These are phyloP conservation scores for Eumacrocentrus americanus DNA, from an alignment of 2,888 invertebrate genomes.

Conservation along the genomic window DNA sequence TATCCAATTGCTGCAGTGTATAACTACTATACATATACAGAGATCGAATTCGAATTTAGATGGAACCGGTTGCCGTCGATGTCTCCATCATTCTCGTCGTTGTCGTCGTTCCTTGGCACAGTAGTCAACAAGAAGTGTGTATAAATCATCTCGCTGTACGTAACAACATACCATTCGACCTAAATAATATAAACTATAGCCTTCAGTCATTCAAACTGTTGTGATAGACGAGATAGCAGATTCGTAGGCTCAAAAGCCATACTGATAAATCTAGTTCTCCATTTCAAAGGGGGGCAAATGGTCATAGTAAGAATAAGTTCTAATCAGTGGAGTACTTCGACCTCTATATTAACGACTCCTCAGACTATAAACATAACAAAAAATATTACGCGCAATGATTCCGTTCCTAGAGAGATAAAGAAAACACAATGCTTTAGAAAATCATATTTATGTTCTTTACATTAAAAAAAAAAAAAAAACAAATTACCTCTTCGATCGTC, in stretches of 20 bases:
- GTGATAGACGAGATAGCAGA: conserved; percentile 47
- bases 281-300: too few species aligned
- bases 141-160: conserved; percentile 17
- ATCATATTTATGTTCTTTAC: neutral
- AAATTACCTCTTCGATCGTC: conserved; percentile 52
- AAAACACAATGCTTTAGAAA: neutral
- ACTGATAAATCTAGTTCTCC: too few species aligned
- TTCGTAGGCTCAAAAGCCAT: too few species aligned
- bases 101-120: neutral
- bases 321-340: too few species aligned
- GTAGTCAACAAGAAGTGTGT: neutral
- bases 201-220: conserved; percentile 46
- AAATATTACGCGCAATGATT: neutral
- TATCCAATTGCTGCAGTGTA: neutral
- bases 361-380: neutral
- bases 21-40: neutral
- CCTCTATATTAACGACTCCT: neutral
- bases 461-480: neutral
- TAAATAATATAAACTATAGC: conserved; percentile 38
- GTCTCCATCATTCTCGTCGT: too few species aligned
- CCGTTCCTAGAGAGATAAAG: neutral
- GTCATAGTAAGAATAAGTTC: too few species aligned
- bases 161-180: conserved; percentile 30
- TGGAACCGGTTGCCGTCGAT: too few species aligned
- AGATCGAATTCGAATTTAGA: too few species aligned